A percentile compares a stretch with the other conserved stretches of the same genome.
These are phyloP conservation scores for Neoscelio sp. DNA, from an alignment of 2,888 invertebrate genomes.

Conservation along the genomic window DNA sequence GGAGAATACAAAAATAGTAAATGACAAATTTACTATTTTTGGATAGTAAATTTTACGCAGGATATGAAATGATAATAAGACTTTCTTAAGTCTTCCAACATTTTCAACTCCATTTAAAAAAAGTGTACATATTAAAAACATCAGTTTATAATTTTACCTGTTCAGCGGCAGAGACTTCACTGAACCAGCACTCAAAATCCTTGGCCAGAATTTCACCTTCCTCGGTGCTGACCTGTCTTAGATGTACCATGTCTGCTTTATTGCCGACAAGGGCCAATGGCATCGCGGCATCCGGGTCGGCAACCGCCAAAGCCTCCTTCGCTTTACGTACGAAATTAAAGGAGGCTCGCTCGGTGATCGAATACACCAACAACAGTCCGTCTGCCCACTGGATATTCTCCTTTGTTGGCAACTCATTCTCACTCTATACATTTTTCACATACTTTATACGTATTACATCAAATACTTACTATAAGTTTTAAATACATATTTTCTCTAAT, in stretches of 20 bases:
- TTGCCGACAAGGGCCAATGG: constrained; percentile 95
- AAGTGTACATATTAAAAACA: too few relatives aligned
- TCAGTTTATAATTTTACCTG: too few relatives aligned
- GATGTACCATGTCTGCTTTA: constrained; percentile 95
- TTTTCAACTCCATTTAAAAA: background rate
- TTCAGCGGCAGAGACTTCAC: constrained; percentile 95
- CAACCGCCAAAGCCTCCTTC: constrained; percentile 85
- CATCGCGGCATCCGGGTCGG: constrained; percentile 87
- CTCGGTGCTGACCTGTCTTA: constrained; percentile 93
- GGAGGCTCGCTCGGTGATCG: constrained; percentile 93
- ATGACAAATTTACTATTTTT: too few relatives aligned
- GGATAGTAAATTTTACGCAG: too few relatives aligned
- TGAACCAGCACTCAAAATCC: constrained; percentile 94
- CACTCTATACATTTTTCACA: constrained; percentile 84
- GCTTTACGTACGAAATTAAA: constrained; percentile 92
- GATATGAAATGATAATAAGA: too few relatives aligned
- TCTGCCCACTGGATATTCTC: constrained; percentile 96
- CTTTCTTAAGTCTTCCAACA: too few relatives aligned
- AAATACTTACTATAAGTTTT: too few relatives aligned
- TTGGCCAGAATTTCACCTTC: constrained; percentile 95
- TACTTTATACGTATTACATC: too few relatives aligned
- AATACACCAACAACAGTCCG: constrained; percentile 94
- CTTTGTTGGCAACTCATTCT: constrained; percentile 88
- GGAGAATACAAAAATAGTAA: too few relatives aligned
- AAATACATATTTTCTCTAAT: too few relatives aligned